phyloP scores from a whole-genome alignment of 2,113 vertebrate species.

The Aspidoscelis tigris region DNA sequence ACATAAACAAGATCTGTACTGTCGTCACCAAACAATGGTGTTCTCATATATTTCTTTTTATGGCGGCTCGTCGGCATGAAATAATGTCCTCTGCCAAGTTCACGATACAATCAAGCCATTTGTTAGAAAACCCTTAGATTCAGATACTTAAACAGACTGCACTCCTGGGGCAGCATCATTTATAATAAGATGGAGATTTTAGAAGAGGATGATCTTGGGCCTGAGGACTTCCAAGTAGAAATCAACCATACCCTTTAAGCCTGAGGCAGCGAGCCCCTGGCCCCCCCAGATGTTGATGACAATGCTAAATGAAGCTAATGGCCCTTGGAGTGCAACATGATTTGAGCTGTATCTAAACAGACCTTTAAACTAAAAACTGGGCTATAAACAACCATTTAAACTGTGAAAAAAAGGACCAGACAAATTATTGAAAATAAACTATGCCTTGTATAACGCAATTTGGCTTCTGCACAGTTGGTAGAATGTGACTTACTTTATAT shows the following conservation, averaged over 20 bases:
- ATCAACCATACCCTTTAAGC: neutral
- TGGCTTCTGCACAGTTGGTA: no score
- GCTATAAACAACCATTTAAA: no score
- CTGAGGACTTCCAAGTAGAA: neutral
- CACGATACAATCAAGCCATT: constrained; percentile 28
- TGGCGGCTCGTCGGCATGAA: constrained; percentile 38
- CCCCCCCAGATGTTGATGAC: neutral
- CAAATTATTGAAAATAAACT: no score
- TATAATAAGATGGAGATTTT: constrained; percentile 11
- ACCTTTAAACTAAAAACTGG: no score
- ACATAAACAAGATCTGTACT: constrained; percentile 41
- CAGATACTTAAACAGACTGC: constrained; percentile 12
- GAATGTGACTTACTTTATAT: no score
- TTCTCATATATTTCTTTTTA: constrained; percentile 41
- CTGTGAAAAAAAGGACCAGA: no score
- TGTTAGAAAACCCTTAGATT: constrained; percentile 24
- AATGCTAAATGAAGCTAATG: no score
- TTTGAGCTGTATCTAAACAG: no score
- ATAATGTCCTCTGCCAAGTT: constrained; percentile 23
- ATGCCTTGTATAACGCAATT: no score
- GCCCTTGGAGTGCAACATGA: no score
- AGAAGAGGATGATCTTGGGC: neutral
- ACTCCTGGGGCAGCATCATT: constrained; percentile 15
- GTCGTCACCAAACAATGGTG: constrained; percentile 13
- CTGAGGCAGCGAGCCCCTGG: neutral